These are phyloP conservation scores for Lepus timidus DNA, from an alignment of 2,113 vertebrate species.

Conservation along the genomic window DNA sequence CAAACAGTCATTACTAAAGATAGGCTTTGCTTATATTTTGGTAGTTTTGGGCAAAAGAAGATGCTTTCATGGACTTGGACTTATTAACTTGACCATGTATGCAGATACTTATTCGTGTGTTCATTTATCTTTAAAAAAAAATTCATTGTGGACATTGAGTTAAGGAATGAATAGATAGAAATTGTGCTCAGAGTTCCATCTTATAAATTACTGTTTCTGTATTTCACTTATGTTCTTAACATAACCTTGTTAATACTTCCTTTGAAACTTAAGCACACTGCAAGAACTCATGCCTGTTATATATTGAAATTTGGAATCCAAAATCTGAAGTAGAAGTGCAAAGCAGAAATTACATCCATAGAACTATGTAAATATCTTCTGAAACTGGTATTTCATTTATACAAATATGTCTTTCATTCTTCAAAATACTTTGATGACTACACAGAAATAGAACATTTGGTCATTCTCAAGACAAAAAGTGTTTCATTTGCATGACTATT, in stretches of 20 bases:
- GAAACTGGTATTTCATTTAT: conserved; percentile 53
- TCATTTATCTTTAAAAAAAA: not conserved
- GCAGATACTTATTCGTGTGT: not conserved
- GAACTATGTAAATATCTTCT: not conserved
- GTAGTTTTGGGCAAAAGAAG: conserved; percentile 7
- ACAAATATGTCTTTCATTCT: conserved; percentile 21
- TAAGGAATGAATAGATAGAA: not conserved
- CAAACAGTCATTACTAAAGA: not conserved
- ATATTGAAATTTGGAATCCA: not conserved
- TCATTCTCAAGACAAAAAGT: conserved; percentile 27
- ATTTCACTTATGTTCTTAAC: not conserved
- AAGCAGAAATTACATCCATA: not conserved
- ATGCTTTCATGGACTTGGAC: not conserved
- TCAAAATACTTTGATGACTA: conserved; percentile 56
- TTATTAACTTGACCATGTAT: not conserved
- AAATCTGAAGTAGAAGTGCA: conserved; percentile 37
- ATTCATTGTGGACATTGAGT: not conserved
- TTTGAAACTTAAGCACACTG: not conserved
- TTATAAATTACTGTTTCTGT: not conserved
- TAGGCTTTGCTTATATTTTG: not conserved
- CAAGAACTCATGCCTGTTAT: not conserved
- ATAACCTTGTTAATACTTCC: not conserved
- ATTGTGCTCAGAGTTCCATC: not conserved
- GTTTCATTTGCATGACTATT: conserved; percentile 22
- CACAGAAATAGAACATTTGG: conserved; percentile 41